Evolutionary conservation across 2,113 vertebrate species (phyloP).

Genomic region (Plestiodon gilberti): DNA sequence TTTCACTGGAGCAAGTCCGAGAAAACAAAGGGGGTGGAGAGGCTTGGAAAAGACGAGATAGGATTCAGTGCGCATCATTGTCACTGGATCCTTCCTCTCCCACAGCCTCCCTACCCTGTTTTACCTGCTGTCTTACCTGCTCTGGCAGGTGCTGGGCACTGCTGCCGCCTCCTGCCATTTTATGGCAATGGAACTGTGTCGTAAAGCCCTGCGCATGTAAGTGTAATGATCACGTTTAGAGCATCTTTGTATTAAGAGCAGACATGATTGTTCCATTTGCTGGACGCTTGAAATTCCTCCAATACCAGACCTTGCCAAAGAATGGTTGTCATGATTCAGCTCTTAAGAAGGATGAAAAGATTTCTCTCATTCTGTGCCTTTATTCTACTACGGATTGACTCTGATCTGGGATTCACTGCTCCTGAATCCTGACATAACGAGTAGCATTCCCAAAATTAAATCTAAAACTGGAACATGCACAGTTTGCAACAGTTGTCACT

Average conservation of each 20-base stretch:
- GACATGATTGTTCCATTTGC: neutral
- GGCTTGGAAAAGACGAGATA: too few relatives aligned
- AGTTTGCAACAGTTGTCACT: neutral
- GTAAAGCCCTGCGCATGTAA: too few relatives aligned
- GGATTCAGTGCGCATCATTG: too few relatives aligned
- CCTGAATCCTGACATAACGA: neutral
- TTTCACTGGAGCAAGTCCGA: too few relatives aligned
- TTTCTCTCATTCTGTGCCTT: neutral
- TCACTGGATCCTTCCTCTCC: too few relatives aligned
- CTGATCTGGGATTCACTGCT: neutral
- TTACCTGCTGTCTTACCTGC: too few relatives aligned
- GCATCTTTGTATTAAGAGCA: too few relatives aligned
- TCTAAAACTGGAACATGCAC: neutral
- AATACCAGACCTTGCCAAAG: neutral
- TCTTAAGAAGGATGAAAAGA: neutral
- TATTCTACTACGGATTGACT: neutral
- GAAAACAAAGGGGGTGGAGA: too few relatives aligned
- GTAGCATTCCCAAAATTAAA: neutral
- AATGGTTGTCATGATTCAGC: neutral
- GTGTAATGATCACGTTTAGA: neutral
- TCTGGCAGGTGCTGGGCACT: too few relatives aligned
- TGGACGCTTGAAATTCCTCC: neutral
- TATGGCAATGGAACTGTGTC: too few relatives aligned
- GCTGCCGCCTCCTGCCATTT: too few relatives aligned
- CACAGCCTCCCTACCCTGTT: too few relatives aligned